Evolutionary conservation across 2,113 vertebrate species (phyloP).

Genomic region (Anthoscopus minutus): DNA sequence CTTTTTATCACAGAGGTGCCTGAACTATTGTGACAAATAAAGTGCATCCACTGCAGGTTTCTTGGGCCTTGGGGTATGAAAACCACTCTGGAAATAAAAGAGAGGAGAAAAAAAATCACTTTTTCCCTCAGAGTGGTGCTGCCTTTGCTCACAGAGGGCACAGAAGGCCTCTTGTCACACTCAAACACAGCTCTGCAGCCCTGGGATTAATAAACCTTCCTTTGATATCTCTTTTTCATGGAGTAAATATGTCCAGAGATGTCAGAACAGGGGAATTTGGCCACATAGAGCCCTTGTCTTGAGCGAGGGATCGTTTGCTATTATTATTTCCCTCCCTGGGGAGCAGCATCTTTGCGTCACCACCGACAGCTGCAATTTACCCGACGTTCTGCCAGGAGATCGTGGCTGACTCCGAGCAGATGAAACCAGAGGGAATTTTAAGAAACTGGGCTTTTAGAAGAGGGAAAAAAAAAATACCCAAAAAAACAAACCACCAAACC

Average conservation of each 20-base stretch:
- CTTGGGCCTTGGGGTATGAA: background rate
- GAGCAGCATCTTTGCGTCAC: slow-evolving; percentile 36
- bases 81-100: background rate
- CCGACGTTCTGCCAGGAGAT: background rate
- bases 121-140: background rate
- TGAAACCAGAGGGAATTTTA: background rate
- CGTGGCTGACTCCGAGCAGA: background rate
- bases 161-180: background rate
- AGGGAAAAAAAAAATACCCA: no score
- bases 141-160: background rate
- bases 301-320: background rate
- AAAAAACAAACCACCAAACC: background rate
- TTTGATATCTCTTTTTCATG: background rate
- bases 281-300: background rate
- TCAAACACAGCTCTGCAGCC: background rate
- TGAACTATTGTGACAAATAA: background rate
- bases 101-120: background rate
- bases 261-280: background rate
- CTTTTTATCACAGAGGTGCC: background rate
- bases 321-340: slow-evolving; percentile 15
- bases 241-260: background rate
- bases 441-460: background rate
- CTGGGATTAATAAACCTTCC: background rate
- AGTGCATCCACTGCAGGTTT: background rate
- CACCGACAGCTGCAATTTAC: slow-evolving; percentile 16